These are phyloP conservation scores for Forbesichthys agassizii DNA, from an alignment of 2,113 vertebrate species.

Conservation along the genomic window DNA sequence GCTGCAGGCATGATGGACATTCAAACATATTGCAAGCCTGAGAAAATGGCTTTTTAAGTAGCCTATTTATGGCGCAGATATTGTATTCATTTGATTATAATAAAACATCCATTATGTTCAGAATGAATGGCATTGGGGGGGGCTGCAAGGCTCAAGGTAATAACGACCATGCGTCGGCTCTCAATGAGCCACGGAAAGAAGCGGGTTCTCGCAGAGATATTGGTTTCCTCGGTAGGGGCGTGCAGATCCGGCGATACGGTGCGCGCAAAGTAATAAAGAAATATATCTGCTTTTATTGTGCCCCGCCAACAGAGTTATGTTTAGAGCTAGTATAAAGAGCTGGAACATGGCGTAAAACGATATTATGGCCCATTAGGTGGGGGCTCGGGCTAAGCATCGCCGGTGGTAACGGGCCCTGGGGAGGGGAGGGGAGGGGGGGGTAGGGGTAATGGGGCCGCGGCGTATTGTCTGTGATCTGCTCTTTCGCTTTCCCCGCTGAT, in stretches of 20 bases:
- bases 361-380: conserved; percentile 78
- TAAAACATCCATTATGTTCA: conserved; percentile 73
- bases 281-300: conserved; percentile 79
- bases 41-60: conserved; percentile 79
- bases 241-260: conserved; percentile 68
- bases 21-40: conserved; percentile 62
- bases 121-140: conserved; percentile 60
- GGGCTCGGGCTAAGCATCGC: conserved; percentile 63
- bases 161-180: conserved; percentile 64
- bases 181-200: conserved; percentile 59
- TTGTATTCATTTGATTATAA: conserved; percentile 81
- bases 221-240: conserved; percentile 66
- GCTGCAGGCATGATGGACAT: conserved; percentile 70
- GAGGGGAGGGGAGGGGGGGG: conserved; percentile 31
- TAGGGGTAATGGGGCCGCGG: conserved; percentile 71
- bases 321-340: conserved; percentile 74
- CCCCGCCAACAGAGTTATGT: conserved; percentile 71
- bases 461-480: conserved; percentile 74
- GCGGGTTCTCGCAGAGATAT: conserved; percentile 62
- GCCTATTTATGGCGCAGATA: conserved; percentile 76
- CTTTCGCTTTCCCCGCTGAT: conserved; percentile 69
- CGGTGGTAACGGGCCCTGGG: conserved; percentile 59
- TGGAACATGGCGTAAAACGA: conserved; percentile 74
- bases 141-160: conserved; percentile 65
- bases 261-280: conserved; percentile 74